These are phyloP conservation scores for Neotoma lepida DNA, from an alignment of 2,113 vertebrate genomes.

Conservation along the genomic window DNA sequence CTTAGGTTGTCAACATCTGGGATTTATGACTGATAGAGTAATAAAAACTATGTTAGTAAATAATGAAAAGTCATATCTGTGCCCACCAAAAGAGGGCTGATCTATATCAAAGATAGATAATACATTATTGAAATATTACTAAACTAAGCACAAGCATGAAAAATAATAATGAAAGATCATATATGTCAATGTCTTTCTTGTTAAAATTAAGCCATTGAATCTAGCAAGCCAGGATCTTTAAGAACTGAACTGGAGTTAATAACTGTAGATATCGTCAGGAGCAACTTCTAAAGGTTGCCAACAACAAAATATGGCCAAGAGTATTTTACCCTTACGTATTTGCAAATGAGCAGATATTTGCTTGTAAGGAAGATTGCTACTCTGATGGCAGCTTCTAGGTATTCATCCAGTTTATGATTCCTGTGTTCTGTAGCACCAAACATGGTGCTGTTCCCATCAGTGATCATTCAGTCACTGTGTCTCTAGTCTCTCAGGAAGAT, in stretches of 20 bases:
- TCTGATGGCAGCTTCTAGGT: neutral
- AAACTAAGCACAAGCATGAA: neutral
- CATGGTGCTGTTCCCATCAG: fast-evolving
- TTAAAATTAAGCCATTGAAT: neutral
- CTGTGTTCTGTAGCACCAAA: neutral
- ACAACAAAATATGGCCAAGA: neutral
- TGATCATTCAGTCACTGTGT: neutral
- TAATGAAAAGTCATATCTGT: neutral
- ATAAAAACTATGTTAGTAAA: neutral
- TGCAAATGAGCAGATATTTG: slow-evolving; percentile 4
- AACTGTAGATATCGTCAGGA: neutral
- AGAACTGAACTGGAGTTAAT: neutral
- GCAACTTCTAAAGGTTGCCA: neutral
- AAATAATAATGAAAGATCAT: neutral
- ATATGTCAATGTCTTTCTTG: neutral
- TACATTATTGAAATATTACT: neutral
- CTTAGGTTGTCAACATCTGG: neutral
- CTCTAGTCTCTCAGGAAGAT: neutral
- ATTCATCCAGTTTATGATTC: neutral
- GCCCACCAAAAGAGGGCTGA: neutral
- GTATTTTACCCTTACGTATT: neutral
- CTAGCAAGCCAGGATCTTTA: neutral
- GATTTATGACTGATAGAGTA: neutral
- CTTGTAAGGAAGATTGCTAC: neutral
- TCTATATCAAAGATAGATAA: neutral